phyloP scores from a whole-genome alignment of 2,888 invertebrate genomes.

The Leucozona laternaria region DNA sequence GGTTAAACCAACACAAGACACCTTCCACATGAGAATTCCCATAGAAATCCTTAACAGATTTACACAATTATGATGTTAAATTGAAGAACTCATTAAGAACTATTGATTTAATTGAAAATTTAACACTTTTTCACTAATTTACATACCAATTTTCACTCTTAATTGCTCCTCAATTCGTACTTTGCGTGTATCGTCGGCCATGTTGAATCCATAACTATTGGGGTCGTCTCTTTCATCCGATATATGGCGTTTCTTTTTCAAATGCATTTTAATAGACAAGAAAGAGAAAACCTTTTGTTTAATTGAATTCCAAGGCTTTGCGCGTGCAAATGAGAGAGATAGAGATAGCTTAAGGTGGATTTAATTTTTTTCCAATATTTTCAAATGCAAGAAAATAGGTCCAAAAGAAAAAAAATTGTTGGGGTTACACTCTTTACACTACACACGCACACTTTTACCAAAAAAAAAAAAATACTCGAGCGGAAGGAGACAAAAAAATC shows the following conservation, averaged over 20 bases:
- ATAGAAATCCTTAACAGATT: slow-evolving; percentile 15
- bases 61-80: slow-evolving; percentile 43
- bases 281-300: slow-evolving; percentile 52
- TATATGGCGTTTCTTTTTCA: slow-evolving; percentile 82
- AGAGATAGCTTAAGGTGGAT: slow-evolving; percentile 40
- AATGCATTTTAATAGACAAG: slow-evolving; percentile 79
- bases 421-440: slow-evolving; percentile 43
- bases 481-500: slow-evolving; percentile 59
- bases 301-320: slow-evolving; percentile 42
- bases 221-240: slow-evolving; percentile 79
- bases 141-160: slow-evolving; percentile 97
- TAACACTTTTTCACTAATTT: slow-evolving; percentile 77
- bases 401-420: slow-evolving; percentile 39
- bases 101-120: slow-evolving; percentile 37
- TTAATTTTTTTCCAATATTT: slow-evolving; percentile 47
- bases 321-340: slow-evolving; percentile 75
- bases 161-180: slow-evolving; percentile 96
- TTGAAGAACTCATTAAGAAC: slow-evolving; percentile 20
- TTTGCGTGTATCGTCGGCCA: slow-evolving; percentile 95
- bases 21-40: slow-evolving; percentile 58
- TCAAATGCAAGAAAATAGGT: slow-evolving; percentile 55
- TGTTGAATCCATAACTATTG: slow-evolving; percentile 92
- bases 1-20: slow-evolving; percentile 34
- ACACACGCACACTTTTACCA: slow-evolving; percentile 67
- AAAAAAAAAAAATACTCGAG: slow-evolving; percentile 54